Evolutionary conservation across 2,113 vertebrate species (phyloP).

Genomic region (Pygathrix nemaeus): DNA sequence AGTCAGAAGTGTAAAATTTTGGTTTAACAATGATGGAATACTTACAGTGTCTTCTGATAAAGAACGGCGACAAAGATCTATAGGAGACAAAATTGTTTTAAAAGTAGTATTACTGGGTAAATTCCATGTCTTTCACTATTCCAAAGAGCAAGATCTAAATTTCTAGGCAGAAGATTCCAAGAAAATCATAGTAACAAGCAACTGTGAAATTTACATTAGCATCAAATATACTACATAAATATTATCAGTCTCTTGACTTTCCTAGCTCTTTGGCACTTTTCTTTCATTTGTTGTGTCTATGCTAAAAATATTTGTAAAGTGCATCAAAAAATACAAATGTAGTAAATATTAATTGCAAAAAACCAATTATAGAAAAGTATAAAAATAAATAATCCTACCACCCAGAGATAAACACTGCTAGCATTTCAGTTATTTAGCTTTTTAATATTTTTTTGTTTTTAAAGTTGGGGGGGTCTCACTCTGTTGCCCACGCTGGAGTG

Average conservation of each 20-base stretch:
- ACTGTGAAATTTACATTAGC: background rate
- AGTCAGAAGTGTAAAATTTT: background rate
- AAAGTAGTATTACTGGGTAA: slow-evolving; percentile 42
- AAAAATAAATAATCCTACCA: background rate
- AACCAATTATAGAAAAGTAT: background rate
- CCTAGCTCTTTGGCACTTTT: background rate
- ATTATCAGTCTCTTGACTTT: background rate
- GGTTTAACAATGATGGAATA: slow-evolving; percentile 67
- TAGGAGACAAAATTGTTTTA: slow-evolving; percentile 68
- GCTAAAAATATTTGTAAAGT: background rate
- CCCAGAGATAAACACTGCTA: background rate
- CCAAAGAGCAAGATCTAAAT: background rate
- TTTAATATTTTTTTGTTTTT: background rate
- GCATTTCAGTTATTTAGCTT: background rate
- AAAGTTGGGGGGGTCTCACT: background rate
- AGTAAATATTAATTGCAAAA: background rate
- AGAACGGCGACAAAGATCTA: slow-evolving; percentile 93
- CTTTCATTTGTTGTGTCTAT: background rate
- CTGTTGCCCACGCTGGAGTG: background rate
- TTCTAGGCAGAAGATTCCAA: slow-evolving; percentile 15
- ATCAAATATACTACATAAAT: background rate
- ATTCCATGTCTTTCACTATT: slow-evolving; percentile 12
- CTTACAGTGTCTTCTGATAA: slow-evolving; percentile 96
- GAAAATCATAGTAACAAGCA: slow-evolving; percentile 11
- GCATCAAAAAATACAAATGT: slow-evolving; percentile 4